Evolutionary conservation across 2,797 vertebrate species (phyloP), one percentile per base, ranked within the genome.

Genomic region (Glossophaga mutica): DNA sequence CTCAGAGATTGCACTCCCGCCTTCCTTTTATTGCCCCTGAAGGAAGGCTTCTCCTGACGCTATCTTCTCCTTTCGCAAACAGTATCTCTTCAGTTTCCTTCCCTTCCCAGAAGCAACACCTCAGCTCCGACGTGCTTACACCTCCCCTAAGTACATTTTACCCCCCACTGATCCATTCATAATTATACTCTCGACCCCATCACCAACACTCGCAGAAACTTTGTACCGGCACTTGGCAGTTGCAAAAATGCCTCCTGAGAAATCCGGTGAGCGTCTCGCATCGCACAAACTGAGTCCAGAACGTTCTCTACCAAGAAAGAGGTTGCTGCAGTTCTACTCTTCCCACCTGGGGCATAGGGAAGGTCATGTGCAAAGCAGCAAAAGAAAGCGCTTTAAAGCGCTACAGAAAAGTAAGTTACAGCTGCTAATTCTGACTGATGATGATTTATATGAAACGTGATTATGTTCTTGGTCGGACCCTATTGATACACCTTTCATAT

Each of bases 391-490:
- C 68, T 46, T 67, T 92, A 46, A 48, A 22, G 71, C n/a, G 42
- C 46, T 62, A 4, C 37, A 46, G 71, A 92, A 88, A 82, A 67
- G 94, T 94, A 94, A 97, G 90, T 78, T 59, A 29, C 34, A 26
- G 26, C 39, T 90, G 9, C 29, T 90, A 65, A 46, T 67, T 24
- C 44, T 34, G 42, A 68, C 55, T 65, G 52, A 62, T 59, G 96
- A 46, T 50, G 21, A 44, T 34, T 94, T 62, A 6, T 76, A 15
- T 50, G 4, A n/a, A 67, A 65, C 39, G 24, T 6, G 62, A 16
- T 85, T 71, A 9, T 62, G 76, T 71, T 79, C 21, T 79, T 95
- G 24, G 19, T 42, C n/a, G 18, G 73, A 62, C 24, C 50, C 24
- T 39, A 7, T 59, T 26, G 21, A 70, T 82, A 39, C 4, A 1